These are phyloP conservation scores for Cotesia vestalis DNA, from an alignment of 1,140 invertebrate species.

Conservation along the genomic window DNA sequence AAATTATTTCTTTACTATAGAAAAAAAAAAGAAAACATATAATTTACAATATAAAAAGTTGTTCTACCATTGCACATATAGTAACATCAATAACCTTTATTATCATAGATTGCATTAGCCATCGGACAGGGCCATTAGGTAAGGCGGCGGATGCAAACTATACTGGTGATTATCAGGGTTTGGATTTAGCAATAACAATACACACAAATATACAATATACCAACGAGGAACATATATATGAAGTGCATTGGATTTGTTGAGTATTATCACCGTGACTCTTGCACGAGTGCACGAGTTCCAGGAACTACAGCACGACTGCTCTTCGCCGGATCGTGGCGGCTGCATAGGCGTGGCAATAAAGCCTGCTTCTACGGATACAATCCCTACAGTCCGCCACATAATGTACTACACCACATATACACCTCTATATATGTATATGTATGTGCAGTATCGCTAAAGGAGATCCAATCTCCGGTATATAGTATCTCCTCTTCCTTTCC, in stretches of 20 bases:
- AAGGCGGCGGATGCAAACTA: too few relatives aligned
- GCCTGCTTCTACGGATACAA: conserved; percentile 16
- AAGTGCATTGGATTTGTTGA: neutral
- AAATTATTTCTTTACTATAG: too few relatives aligned
- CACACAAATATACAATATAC: neutral
- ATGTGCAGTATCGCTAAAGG: neutral
- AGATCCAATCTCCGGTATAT: conserved; percentile 30
- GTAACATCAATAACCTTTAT: too few relatives aligned
- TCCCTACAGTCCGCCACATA: neutral
- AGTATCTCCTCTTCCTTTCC: conserved; percentile 21
- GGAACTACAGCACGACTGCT: conserved; percentile 29
- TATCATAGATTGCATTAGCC: too few relatives aligned
- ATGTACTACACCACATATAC: neutral
- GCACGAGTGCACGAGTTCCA: conserved; percentile 34
- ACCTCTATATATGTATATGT: neutral
- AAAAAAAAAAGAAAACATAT: too few relatives aligned
- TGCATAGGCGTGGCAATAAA: conserved; percentile 33
- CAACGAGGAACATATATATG: neutral
- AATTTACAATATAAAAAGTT: too few relatives aligned
- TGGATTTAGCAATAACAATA: too few relatives aligned
- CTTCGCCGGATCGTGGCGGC: conserved; percentile 35
- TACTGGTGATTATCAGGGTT: too few relatives aligned
- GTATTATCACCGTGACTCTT: conserved; percentile 26
- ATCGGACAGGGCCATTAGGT: too few relatives aligned
- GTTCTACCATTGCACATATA: too few relatives aligned